Evolutionary conservation across 2,888 invertebrate species (phyloP), one percentile per base, ranked within the genome.

Genomic region (Drosophila suboccidentalis): DNA sequence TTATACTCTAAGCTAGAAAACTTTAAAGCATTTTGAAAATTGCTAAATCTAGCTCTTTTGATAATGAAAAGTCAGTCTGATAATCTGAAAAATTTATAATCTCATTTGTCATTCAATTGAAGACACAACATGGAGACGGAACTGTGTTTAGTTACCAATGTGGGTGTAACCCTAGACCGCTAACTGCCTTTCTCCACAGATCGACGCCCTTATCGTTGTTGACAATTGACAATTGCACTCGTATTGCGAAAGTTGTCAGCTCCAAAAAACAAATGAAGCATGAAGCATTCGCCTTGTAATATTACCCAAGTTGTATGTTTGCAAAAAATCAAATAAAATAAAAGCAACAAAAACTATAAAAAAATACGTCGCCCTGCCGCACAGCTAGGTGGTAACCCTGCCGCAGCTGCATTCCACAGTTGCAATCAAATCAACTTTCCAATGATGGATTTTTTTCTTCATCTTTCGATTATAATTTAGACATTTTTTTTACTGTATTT

Each of bases 401-500:
- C 53, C 61, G 15, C 63, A 71, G 73, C 84, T 90, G 88, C 89
- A 87, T 80, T 86, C 80, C 83, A 66, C 75, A 80, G 76, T 77
- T 81, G 73, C 87, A 89, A 90, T 83, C 85, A 82, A 87, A 81
- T 75, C 90, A 90, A 90, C 89, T 90, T 89, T 90, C 90, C 90
- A 90, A 90, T 90, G 90, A 90, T 90, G 90, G 71, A 90, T 87
- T 69, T 82, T 73, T 78, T 78, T 57, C 63, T 71, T 72, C 69
- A 67, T 63, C 86, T 66, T 67, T 65, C 81, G 74, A 74, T 81
- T 74, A 78, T 81, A 81, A 74, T 80, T 80, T 80, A 51, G 63
- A 58, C 50, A 76, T 75, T 74, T 75, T 71, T 80, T 77, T 59
- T 26, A 36, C 29, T 57, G 19, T 59, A 58, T 71, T 78, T 66